phyloP scores from a whole-genome alignment of 2,888 invertebrate genomes.

The Habroteleia sp. region DNA sequence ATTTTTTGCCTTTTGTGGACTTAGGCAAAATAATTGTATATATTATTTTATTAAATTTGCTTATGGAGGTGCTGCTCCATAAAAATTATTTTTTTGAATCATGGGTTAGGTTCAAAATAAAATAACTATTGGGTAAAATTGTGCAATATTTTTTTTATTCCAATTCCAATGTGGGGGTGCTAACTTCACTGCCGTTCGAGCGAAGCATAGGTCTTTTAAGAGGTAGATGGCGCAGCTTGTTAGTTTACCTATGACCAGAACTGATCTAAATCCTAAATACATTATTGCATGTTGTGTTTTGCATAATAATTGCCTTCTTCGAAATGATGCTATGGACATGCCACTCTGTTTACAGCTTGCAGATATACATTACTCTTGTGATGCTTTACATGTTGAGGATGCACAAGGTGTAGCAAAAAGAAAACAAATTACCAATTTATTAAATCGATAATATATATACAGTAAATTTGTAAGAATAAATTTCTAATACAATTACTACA shows the following conservation, averaged over 20 bases:
- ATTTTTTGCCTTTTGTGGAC: too few species aligned
- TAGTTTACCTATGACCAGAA: slow-evolving; percentile 1
- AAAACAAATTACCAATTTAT: not conserved
- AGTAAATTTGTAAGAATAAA: too few species aligned
- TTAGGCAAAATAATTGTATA: too few species aligned
- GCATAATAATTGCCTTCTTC: slow-evolving; percentile 5
- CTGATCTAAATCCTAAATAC: not conserved
- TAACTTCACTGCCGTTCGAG: too few species aligned
- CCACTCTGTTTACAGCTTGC: not conserved
- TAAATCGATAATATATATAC: not conserved
- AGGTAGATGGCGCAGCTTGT: slow-evolving; percentile 8
- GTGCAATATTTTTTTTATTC: too few species aligned
- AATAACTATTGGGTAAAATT: too few species aligned
- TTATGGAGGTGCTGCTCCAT: too few species aligned
- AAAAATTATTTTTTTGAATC: too few species aligned
- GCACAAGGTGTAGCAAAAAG: not conserved
- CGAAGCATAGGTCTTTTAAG: slow-evolving; percentile 25
- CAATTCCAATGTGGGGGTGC: too few species aligned
- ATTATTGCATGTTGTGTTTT: slow-evolving; percentile 17
- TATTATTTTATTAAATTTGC: too few species aligned
- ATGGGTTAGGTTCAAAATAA: too few species aligned
- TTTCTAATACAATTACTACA: too few species aligned
- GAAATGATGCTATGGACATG: slow-evolving; percentile 7
- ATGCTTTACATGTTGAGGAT: not conserved
- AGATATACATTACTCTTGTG: not conserved